phyloP scores from a whole-genome alignment of 2,797 vertebrate species.

The Eulemur coronatus region DNA sequence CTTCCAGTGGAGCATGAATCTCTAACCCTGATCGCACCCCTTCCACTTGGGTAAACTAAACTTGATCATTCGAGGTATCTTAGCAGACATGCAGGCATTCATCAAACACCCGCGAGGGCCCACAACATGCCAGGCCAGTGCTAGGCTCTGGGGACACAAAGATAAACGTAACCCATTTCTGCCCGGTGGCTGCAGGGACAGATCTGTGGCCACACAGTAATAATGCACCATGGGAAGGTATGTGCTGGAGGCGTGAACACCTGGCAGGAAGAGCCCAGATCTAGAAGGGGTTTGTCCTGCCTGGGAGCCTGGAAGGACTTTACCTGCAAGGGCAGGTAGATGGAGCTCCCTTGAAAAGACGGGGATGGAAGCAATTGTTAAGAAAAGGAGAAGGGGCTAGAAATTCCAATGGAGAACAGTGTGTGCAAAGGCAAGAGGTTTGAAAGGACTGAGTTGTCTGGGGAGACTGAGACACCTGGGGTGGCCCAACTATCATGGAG shows the following conservation, averaged over 20 bases:
- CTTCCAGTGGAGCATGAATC: not conserved
- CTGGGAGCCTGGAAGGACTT: not conserved
- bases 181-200: not conserved
- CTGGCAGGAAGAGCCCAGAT: not conserved
- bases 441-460: not conserved
- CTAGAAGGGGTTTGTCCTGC: not conserved
- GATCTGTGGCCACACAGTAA: not conserved
- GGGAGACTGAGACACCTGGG: not conserved
- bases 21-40: not conserved
- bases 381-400: not conserved
- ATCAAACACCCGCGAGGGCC: not conserved
- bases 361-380: not conserved
- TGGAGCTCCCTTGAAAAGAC: not conserved
- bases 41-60: not conserved
- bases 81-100: accelerated
- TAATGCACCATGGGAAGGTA: not conserved
- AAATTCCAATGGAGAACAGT: not conserved
- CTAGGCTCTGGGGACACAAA: not conserved
- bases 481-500: not conserved
- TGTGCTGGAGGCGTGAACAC: accelerated
- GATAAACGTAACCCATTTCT: not conserved
- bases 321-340: too few relatives aligned
- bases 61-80: accelerated
- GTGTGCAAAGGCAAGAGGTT: accelerated
- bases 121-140: accelerated